A percentile compares a stretch with the other conserved stretches of the same genome.
Conservation (phyloP, 2,797 vertebrate genomes). For the Catamblyrhynchus diadema region DNA sequence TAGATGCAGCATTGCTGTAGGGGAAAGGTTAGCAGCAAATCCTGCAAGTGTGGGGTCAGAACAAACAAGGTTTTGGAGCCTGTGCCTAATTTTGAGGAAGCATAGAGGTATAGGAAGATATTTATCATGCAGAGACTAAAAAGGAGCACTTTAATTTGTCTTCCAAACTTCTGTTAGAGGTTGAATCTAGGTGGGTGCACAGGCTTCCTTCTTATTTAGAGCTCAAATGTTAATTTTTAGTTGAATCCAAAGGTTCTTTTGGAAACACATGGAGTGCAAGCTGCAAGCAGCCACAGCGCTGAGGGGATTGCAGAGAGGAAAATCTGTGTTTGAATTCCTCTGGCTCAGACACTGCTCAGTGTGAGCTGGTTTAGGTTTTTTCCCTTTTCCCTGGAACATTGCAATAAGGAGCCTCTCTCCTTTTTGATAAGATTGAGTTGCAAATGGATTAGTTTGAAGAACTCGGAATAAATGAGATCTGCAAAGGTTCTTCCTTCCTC, state of each 20-base stretch:
- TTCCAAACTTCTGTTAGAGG: not conserved
- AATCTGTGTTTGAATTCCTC: not conserved
- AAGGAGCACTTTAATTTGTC: not conserved
- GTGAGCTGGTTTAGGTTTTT: not conserved
- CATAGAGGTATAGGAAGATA: not conserved
- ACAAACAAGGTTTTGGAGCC: not conserved
- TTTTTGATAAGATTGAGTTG: constrained; percentile 9
- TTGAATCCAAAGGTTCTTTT: not conserved
- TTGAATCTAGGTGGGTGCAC: not conserved
- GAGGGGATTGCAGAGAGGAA: not conserved
- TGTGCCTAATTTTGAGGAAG: not conserved
- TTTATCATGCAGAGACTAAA: not conserved
- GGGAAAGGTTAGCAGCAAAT: not conserved
- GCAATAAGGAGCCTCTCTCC: not conserved
- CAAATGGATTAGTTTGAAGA: constrained; percentile 47
- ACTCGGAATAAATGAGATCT: constrained; percentile 17
- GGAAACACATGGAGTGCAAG: not conserved
- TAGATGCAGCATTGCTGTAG: not conserved
- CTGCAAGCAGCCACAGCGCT: not conserved
- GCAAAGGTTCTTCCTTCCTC: constrained; percentile 12
- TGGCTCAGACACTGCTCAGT: not conserved
- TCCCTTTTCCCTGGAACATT: not conserved
- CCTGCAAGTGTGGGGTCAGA: not conserved
- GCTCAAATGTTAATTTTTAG: not conserved
- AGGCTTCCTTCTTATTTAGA: not conserved